These are phyloP conservation scores for Tethya wilhelma DNA, from an alignment of 37 sponge, comb jelly and placozoan species.

Conservation along the genomic window DNA sequence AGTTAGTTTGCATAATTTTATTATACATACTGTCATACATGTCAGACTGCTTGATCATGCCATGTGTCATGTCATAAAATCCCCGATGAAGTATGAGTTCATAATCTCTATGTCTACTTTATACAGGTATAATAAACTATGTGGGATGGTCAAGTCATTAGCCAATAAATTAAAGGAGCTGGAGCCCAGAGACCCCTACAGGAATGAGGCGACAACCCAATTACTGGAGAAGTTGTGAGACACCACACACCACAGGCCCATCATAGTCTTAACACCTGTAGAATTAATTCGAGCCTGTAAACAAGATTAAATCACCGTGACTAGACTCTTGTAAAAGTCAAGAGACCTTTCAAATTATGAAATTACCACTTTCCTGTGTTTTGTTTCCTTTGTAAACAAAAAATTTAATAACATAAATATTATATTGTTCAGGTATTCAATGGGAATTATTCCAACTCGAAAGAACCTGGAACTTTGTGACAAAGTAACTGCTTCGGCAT, in stretches of 20 bases:
- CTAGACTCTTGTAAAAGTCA: no score
- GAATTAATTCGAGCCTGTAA: no score
- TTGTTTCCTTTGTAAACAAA: no score
- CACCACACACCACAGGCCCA: background rate
- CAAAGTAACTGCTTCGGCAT: constrained; percentile 84
- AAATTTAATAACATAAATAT: no score
- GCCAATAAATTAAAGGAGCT: constrained; percentile 76
- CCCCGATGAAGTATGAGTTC: background rate
- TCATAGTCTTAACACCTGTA: no score
- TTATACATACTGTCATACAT: background rate
- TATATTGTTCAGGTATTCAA: constrained; percentile 61
- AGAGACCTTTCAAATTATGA: no score
- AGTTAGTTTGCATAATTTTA: constrained; percentile 44
- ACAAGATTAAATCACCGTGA: no score
- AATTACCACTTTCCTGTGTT: no score
- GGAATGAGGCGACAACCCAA: constrained; percentile 64
- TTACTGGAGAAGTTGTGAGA: constrained; percentile 87
- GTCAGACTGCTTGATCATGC: background rate
- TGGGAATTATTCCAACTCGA: constrained; percentile 81
- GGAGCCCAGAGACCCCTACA: constrained; percentile 66
- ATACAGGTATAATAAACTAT: constrained; percentile 79
- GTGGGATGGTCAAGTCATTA: constrained; percentile 67
- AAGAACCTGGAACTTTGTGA: constrained; percentile 93
- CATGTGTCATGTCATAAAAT: background rate
- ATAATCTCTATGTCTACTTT: background rate